These are phyloP conservation scores for Rhagonycha fulva DNA, from an alignment of 2,888 invertebrate species.

Conservation along the genomic window DNA sequence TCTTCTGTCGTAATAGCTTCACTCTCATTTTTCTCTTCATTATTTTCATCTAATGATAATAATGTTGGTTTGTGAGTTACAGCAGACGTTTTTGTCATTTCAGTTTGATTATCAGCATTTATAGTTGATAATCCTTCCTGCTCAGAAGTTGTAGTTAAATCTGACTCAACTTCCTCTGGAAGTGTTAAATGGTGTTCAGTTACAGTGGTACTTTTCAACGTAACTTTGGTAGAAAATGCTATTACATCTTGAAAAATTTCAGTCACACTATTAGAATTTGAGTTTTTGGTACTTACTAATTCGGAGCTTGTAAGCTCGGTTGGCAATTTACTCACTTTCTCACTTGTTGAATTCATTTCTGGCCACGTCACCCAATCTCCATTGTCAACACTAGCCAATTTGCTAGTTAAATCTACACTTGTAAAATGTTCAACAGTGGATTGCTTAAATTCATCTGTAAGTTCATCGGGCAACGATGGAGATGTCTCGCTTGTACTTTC, in stretches of 20 bases:
- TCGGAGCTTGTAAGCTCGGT: too few species aligned
- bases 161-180: neutral
- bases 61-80: neutral
- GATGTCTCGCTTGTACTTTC: neutral
- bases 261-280: too few species aligned
- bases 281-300: too few species aligned
- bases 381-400: too few species aligned
- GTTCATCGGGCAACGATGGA: neutral
- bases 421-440: neutral
- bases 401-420: neutral
- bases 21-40: neutral
- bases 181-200: neutral
- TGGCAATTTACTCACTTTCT: too few species aligned
- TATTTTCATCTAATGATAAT: neutral
- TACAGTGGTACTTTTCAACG: neutral
- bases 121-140: neutral
- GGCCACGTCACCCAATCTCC: too few species aligned
- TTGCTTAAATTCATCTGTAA: neutral
- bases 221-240: neutral
- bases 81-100: neutral
- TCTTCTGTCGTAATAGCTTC: neutral
- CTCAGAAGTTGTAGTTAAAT: neutral
- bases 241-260: too few species aligned
- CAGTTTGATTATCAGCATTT: neutral
- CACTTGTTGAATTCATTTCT: too few species aligned